Evolutionary conservation across 1,140 invertebrate genomes (phyloP).

Genomic region (Listronotus bonariensis): DNA sequence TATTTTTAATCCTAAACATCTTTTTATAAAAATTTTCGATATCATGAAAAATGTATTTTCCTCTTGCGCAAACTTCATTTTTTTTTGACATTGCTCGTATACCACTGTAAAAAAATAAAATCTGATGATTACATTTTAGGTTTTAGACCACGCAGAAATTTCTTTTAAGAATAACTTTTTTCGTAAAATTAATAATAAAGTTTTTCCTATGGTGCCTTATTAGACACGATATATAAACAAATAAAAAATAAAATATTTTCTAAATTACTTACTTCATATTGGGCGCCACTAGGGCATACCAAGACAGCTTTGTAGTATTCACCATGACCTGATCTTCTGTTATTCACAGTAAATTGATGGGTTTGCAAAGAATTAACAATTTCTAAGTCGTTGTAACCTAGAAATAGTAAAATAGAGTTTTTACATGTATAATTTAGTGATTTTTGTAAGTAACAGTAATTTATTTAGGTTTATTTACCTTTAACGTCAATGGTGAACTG

Average conservation of each 20-base stretch:
- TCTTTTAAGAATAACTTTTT: no score
- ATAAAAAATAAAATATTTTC: neutral
- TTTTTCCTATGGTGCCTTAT: neutral
- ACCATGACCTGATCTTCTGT: conserved; percentile 17
- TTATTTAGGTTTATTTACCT: conserved; percentile 58
- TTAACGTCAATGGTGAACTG: conserved; percentile 66
- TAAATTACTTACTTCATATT: conserved; percentile 35
- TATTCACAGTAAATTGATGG: conserved; percentile 1
- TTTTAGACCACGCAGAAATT: neutral
- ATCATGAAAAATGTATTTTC: no score
- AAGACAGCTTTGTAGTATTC: conserved; percentile 43
- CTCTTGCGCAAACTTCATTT: no score
- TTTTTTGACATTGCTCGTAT: no score
- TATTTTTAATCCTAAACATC: no score
- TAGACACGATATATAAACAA: neutral
- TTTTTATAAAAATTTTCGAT: no score
- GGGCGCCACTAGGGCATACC: conserved; percentile 49
- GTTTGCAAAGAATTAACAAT: conserved; percentile 22
- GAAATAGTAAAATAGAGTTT: no score
- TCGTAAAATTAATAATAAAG: no score
- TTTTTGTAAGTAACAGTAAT: no score
- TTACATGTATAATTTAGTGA: no score
- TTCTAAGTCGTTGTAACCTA: conserved; percentile 29
- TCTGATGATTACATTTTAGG: no score
- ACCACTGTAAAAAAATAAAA: no score